These are phyloP conservation scores for Polyommatus iphigenia DNA, from an alignment of 2,888 invertebrate species.

Conservation along the genomic window DNA sequence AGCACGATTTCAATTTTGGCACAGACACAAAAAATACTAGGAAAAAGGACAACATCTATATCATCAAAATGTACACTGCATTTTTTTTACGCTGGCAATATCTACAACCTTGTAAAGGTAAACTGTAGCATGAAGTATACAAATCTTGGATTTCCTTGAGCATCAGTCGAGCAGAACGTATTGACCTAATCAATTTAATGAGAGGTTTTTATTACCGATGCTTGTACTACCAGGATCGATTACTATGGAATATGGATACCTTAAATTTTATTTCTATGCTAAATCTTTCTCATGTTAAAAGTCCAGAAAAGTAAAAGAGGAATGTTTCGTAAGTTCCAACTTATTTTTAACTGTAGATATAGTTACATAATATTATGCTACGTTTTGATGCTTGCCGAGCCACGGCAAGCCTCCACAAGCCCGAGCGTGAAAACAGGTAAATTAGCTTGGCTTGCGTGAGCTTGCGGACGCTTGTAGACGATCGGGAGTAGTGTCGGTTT, in stretches of 20 bases:
- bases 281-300: neutral
- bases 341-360: too few species aligned
- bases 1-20: neutral
- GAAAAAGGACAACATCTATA: too few species aligned
- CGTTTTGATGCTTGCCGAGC: too few species aligned
- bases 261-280: neutral
- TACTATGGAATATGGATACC: neutral
- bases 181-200: neutral
- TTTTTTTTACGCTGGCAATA: neutral
- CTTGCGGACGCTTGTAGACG: too few species aligned
- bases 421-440: too few species aligned
- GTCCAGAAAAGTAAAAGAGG: neutral
- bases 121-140: neutral
- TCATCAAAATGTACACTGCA: too few species aligned
- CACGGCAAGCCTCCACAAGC: too few species aligned
- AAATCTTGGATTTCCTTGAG: neutral
- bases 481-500: too few species aligned
- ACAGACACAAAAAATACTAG: too few species aligned
- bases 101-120: neutral
- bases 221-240: neutral
- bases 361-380: too few species aligned
- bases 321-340: neutral
- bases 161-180: slow-evolving; percentile 5
- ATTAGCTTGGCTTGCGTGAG: too few species aligned
- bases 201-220: neutral